Evolutionary conservation across 2,888 invertebrate species (phyloP).

Genomic region (Amorpha juglandis): DNA sequence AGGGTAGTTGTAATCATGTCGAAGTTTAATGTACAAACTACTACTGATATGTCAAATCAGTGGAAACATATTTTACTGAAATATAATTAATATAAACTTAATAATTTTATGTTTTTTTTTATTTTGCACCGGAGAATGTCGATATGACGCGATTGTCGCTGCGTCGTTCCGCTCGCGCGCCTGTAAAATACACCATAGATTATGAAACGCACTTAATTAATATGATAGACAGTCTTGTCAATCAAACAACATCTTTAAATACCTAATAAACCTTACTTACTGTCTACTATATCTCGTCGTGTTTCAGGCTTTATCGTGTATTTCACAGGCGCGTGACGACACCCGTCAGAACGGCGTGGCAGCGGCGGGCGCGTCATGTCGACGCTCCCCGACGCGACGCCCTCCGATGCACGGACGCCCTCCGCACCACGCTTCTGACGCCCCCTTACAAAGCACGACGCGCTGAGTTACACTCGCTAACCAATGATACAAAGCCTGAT

Average conservation of each 20-base stretch:
- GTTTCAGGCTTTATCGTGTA: background rate
- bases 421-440: background rate
- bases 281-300: background rate
- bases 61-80: too few species aligned
- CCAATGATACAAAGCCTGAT: background rate
- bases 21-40: background rate
- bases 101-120: too few species aligned
- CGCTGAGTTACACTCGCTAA: background rate
- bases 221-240: too few species aligned
- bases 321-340: slow-evolving; percentile 22
- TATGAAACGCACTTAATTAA: too few species aligned
- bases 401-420: background rate
- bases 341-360: slow-evolving; percentile 9
- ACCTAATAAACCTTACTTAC: background rate
- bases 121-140: too few species aligned
- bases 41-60: too few species aligned
- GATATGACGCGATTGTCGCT: too few species aligned
- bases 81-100: too few species aligned
- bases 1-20: background rate
- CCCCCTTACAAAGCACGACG: background rate
- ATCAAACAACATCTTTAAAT: too few species aligned
- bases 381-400: slow-evolving; percentile 21
- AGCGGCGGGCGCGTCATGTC: slow-evolving; percentile 17
- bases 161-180: too few species aligned
- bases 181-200: too few species aligned